A percentile compares a stretch with the other conserved stretches of the same genome.
Evolutionary conservation across 2,113 vertebrate genomes (phyloP).

Genomic region (Coptodon rendalli): DNA sequence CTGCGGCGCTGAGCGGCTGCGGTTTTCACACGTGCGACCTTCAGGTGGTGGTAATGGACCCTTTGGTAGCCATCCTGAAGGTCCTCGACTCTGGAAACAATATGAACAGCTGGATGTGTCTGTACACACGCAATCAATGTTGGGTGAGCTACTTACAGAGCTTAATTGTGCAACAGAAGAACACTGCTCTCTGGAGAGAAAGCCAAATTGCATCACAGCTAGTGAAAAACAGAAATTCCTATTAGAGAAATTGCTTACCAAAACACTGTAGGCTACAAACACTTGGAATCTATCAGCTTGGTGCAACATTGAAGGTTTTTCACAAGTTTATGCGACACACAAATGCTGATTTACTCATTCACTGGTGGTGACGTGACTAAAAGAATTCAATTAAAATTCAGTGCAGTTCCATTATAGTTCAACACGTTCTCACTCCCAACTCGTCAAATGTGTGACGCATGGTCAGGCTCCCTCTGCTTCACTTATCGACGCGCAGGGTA

Average conservation of each 20-base stretch:
- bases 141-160: background rate
- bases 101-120: background rate
- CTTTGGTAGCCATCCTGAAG: background rate
- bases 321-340: background rate
- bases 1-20: background rate
- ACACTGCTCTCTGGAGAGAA: background rate
- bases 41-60: background rate
- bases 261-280: background rate
- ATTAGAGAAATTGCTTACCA: background rate
- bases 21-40: background rate
- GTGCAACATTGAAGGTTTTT: background rate
- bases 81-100: background rate
- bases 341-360: background rate
- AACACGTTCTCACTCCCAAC: too few relatives aligned
- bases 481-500: too few relatives aligned
- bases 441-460: too few relatives aligned
- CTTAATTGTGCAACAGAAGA: background rate
- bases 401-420: background rate
- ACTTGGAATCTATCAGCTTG: background rate
- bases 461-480: too few relatives aligned
- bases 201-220: background rate
- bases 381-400: background rate
- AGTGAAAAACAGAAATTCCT: background rate
- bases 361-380: background rate
- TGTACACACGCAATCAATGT: background rate